Evolutionary conservation across 2,888 invertebrate genomes (phyloP).

Genomic region (Nymphalis c-album): DNA sequence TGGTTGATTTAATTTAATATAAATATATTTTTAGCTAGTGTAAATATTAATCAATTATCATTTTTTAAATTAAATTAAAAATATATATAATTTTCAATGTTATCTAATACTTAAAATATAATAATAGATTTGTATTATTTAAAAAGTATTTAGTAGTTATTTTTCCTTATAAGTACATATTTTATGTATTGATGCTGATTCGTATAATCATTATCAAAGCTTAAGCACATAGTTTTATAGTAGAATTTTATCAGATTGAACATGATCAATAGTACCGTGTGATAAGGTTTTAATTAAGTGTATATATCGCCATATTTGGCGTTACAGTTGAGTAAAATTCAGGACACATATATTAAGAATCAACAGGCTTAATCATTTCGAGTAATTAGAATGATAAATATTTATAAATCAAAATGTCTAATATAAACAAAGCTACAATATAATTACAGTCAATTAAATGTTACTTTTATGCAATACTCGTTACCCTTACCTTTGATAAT

Average conservation of each 20-base stretch:
- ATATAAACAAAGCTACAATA: conserved; percentile 1
- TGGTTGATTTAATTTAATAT: too few species aligned
- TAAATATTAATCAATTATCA: too few species aligned
- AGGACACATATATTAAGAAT: not conserved
- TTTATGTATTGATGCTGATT: too few species aligned
- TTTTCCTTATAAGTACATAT: too few species aligned
- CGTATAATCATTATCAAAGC: too few species aligned
- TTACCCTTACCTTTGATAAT: not conserved
- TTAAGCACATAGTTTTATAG: not conserved
- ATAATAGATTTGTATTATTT: too few species aligned
- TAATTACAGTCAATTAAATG: not conserved
- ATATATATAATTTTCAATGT: too few species aligned
- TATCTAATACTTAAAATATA: too few species aligned
- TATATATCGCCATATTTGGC: not conserved
- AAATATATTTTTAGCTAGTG: too few species aligned
- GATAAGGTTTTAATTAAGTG: conserved; percentile 2
- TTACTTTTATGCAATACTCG: not conserved
- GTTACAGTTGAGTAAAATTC: not conserved
- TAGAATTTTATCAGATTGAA: not conserved
- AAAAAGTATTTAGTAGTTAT: too few species aligned
- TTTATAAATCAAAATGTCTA: conserved; percentile 1
- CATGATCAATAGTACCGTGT: conserved; percentile 1
- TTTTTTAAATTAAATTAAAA: too few species aligned
- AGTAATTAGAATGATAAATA: conserved; percentile 1
- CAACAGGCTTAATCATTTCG: not conserved